These are phyloP conservation scores for Tribolium madens DNA, from an alignment of 1,140 invertebrate genomes.

Conservation along the genomic window DNA sequence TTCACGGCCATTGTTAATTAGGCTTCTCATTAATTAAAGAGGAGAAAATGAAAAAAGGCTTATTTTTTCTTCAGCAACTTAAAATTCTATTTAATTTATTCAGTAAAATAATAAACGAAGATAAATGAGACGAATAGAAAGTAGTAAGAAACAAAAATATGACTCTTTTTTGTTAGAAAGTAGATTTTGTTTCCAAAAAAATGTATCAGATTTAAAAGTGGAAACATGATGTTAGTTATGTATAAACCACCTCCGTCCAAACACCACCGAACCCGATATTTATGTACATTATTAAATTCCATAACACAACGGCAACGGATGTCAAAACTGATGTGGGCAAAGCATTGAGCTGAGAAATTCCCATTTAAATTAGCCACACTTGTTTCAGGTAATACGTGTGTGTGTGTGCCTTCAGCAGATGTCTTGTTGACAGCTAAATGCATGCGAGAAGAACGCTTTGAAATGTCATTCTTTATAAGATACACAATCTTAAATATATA, in stretches of 20 bases:
- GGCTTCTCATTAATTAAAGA: no score
- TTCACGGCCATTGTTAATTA: no score
- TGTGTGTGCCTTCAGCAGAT: conserved; percentile 36
- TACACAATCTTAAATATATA: conserved; percentile 44
- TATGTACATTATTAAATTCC: conserved; percentile 44
- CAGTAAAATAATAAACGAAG: no score
- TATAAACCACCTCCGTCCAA: conserved; percentile 13
- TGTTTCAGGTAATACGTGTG: conserved; percentile 52
- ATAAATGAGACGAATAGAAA: no score
- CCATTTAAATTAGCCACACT: conserved; percentile 54
- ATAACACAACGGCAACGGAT: conserved; percentile 40
- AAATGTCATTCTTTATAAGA: conserved; percentile 40
- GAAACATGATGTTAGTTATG: background rate
- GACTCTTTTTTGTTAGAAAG: background rate
- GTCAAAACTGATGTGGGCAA: conserved; percentile 51
- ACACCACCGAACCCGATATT: conserved; percentile 25
- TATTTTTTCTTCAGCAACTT: no score
- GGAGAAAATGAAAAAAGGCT: no score
- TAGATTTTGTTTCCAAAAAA: background rate
- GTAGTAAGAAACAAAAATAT: background rate
- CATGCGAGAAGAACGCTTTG: conserved; percentile 32
- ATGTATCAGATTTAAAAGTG: conserved; percentile 15
- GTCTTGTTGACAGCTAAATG: conserved; percentile 43
- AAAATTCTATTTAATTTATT: no score
- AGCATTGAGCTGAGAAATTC: conserved; percentile 42